phyloP scores from a whole-genome alignment of 2,888 invertebrate species.

The Callyntrura sp. region DNA sequence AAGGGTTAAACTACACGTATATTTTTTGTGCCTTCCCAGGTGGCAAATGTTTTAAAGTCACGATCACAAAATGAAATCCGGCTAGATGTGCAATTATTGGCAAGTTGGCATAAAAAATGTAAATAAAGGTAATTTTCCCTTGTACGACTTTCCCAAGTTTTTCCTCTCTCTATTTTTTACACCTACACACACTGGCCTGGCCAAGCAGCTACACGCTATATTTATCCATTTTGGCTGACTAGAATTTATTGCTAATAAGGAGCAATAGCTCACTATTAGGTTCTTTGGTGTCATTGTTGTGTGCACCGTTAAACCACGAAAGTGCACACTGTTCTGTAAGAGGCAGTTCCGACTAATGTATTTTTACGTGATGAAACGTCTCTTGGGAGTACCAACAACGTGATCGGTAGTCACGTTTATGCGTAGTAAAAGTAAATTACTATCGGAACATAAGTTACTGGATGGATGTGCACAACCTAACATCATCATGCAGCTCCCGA shows the following conservation, averaged over 20 bases:
- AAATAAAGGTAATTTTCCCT: conserved; percentile 21
- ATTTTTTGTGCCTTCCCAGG: conserved; percentile 6
- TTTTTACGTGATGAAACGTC: no score
- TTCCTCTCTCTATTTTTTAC: background rate
- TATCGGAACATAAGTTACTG: background rate
- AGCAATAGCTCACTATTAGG: no score
- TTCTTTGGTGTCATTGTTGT: no score
- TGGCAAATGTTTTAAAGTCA: conserved; percentile 19
- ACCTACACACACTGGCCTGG: background rate
- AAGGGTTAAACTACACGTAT: conserved; percentile 16
- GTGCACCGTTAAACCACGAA: no score
- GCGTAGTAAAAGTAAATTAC: background rate
- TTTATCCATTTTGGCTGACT: background rate
- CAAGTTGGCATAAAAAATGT: conserved; percentile 11
- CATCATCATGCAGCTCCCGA: background rate
- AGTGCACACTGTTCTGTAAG: no score
- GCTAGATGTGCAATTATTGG: conserved; percentile 19
- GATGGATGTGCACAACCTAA: no score
- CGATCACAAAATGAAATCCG: conserved; percentile 27
- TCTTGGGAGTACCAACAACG: background rate
- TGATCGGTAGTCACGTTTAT: conserved; percentile 6
- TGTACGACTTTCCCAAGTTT: conserved; percentile 23
- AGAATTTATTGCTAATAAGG: no score
- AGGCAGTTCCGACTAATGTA: no score
- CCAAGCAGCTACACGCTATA: background rate